phyloP scores from a whole-genome alignment of 2,113 vertebrate genomes.

The Geothlypis trichas region DNA sequence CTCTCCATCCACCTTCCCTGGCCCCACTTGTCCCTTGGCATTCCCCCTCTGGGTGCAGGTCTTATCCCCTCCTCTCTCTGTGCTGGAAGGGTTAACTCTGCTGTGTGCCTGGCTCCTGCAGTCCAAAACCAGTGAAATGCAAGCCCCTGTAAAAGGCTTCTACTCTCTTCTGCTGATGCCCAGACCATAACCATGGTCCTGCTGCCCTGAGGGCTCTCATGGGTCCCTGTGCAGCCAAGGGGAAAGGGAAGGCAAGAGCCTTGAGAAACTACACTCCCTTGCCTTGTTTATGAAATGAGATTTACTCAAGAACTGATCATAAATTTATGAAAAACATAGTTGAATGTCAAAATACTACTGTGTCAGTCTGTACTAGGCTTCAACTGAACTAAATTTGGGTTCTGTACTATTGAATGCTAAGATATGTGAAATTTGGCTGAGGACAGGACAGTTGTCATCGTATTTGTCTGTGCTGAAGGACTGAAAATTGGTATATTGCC shows the following conservation, averaged over 20 bases:
- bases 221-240: not conserved
- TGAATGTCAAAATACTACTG: not conserved
- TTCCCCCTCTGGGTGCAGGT: not conserved
- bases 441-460: not conserved
- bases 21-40: accelerated
- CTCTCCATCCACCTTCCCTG: not conserved
- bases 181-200: not conserved
- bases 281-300: not conserved
- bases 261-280: not conserved
- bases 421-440: not conserved
- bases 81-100: not conserved
- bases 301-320: not conserved
- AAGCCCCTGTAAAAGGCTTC: not conserved
- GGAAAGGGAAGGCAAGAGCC: not conserved
- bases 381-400: not conserved
- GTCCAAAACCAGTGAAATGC: not conserved
- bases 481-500: not conserved
- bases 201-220: not conserved
- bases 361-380: not conserved
- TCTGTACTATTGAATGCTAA: not conserved
- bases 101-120: not conserved
- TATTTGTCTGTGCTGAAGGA: not conserved
- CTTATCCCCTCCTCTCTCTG: not conserved
- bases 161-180: accelerated
- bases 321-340: not conserved